Conservation (phyloP, 2,797 vertebrate species). For the Acipenser transmontanus region DNA sequence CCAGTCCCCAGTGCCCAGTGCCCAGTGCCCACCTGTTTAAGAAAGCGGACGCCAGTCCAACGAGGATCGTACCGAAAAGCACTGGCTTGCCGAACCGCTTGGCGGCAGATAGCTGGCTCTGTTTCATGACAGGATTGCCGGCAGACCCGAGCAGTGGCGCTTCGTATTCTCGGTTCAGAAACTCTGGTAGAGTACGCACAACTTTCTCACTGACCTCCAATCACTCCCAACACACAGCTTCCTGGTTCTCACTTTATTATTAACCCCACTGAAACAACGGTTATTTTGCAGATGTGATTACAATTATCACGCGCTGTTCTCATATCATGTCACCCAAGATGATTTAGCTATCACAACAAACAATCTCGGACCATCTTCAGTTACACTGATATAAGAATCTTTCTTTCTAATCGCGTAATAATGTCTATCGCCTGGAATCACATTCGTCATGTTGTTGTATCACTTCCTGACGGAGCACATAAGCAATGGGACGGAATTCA, state of each 20-base stretch:
- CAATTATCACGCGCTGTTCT: no score
- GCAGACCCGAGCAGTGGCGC: no score
- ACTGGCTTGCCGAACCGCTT: conserved; percentile 58
- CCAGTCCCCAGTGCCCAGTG: background rate
- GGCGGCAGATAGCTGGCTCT: conserved; percentile 35
- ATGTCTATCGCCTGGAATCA: no score
- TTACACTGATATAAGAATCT: no score
- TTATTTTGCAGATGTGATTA: background rate
- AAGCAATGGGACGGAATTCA: no score
- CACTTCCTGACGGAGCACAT: no score
- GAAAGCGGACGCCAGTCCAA: conserved; percentile 51
- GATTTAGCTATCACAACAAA: no score
- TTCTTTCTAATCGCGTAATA: no score
- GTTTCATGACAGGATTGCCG: conserved; percentile 40
- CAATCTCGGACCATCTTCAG: no score
- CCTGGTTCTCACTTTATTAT: background rate
- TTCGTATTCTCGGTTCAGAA: background rate
- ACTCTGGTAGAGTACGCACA: background rate
- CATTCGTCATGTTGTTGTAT: no score
- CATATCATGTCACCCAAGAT: no score
- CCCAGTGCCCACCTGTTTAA: conserved; percentile 45
- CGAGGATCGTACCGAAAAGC: conserved; percentile 50
- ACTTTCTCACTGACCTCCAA: background rate
- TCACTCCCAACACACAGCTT: background rate
- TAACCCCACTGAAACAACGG: background rate